phyloP scores from a whole-genome alignment of 2,113 vertebrate species.

The Drymodes brunneopygia region DNA sequence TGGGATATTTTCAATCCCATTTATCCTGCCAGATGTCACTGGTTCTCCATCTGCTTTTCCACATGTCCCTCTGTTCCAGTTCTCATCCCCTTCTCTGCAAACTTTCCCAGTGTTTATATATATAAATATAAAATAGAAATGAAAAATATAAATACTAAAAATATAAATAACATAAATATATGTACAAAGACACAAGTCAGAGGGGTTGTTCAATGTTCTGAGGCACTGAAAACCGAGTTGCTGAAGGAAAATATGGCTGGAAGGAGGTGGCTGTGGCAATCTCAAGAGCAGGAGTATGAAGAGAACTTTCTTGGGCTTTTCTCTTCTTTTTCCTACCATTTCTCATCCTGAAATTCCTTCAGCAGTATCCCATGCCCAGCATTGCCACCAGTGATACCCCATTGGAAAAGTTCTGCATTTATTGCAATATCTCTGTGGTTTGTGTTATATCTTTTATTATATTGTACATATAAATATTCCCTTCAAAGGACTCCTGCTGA shows the following conservation, averaged over 20 bases:
- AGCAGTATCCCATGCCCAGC: background rate
- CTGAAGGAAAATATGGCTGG: background rate
- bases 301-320: background rate
- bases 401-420: background rate
- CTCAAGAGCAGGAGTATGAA: background rate
- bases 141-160: too few relatives aligned
- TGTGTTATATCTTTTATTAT: background rate
- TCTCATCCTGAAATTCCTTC: background rate
- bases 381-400: background rate
- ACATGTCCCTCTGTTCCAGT: background rate
- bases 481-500: background rate
- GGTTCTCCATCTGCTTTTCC: background rate
- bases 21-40: background rate
- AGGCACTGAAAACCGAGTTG: background rate
- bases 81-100: background rate
- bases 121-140: background rate
- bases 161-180: fast-evolving
- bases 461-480: too few relatives aligned
- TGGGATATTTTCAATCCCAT: background rate
- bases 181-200: background rate
- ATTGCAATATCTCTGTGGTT: background rate
- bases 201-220: background rate
- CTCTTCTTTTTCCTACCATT: background rate
- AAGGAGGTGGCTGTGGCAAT: background rate
- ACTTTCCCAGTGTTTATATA: background rate